These are phyloP conservation scores for Hexactinellida sp. DNA, from an alignment of 37 sponge, comb jelly and placozoan genomes.

Conservation along the genomic window DNA sequence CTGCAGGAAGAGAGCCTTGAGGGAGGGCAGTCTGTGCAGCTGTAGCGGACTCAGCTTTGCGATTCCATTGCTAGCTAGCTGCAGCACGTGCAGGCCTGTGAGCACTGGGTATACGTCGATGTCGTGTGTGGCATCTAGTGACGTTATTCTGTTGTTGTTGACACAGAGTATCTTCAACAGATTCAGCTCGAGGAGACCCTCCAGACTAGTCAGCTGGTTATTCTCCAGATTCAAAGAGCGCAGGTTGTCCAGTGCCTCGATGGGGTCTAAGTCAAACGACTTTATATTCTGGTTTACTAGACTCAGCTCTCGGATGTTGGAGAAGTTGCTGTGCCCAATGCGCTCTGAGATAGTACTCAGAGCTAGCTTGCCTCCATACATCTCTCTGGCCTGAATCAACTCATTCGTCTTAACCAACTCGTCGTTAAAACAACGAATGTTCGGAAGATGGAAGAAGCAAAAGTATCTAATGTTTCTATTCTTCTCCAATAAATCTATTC, in stretches of 20 bases:
- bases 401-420: not conserved
- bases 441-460: not conserved
- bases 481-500: not conserved
- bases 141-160: slow-evolving; percentile 72
- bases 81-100: slow-evolving; percentile 65
- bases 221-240: slow-evolving; percentile 66
- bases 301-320: not conserved
- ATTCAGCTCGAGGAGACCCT: slow-evolving; percentile 56
- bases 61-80: slow-evolving; percentile 89
- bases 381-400: not conserved
- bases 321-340: not conserved
- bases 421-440: not conserved
- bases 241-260: not conserved
- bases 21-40: slow-evolving; percentile 47
- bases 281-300: not conserved
- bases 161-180: slow-evolving; percentile 80
- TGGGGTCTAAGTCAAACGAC: not conserved
- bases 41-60: slow-evolving; percentile 43
- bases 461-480: not conserved
- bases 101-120: slow-evolving; percentile 22
- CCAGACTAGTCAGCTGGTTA: slow-evolving; percentile 67
- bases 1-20: slow-evolving; percentile 88
- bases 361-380: not conserved
- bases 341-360: not conserved
- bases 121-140: not conserved